Evolutionary conservation across 2,113 vertebrate species (phyloP).

Genomic region (Pseudorasbora parva): DNA sequence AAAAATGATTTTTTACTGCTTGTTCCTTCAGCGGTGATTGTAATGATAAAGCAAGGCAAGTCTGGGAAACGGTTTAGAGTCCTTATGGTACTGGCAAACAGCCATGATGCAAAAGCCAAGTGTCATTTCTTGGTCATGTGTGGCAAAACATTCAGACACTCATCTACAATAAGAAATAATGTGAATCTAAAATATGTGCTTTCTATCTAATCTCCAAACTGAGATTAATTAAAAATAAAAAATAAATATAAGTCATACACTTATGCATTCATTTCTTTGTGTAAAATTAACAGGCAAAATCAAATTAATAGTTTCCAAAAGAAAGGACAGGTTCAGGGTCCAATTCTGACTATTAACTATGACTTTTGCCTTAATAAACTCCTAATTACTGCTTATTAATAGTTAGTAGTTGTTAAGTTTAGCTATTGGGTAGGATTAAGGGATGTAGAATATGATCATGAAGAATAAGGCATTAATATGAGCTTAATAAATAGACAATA

Average conservation of each 20-base stretch:
- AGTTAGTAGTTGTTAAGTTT: no score
- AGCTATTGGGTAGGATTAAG: no score
- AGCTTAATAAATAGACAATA: no score
- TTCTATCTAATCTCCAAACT: background rate
- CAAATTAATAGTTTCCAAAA: no score
- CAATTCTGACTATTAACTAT: no score
- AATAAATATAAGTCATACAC: background rate
- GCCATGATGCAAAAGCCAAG: constrained; percentile 34
- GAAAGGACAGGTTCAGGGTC: no score
- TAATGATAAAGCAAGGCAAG: constrained; percentile 28
- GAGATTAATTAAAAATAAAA: background rate
- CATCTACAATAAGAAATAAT: background rate
- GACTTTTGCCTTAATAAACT: no score
- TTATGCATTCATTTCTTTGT: background rate
- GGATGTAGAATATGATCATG: no score
- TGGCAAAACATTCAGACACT: background rate
- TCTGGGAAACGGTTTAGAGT: constrained; percentile 38
- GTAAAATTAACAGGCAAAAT: background rate
- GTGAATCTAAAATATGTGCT: background rate
- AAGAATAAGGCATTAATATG: no score
- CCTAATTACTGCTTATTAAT: no score
- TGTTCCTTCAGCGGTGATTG: constrained; percentile 10
- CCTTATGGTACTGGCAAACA: constrained; percentile 19
- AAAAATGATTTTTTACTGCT: background rate
- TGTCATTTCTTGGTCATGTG: constrained; percentile 21